Evolutionary conservation across 2,113 vertebrate genomes (phyloP).

Genomic region (Eira barbara): DNA sequence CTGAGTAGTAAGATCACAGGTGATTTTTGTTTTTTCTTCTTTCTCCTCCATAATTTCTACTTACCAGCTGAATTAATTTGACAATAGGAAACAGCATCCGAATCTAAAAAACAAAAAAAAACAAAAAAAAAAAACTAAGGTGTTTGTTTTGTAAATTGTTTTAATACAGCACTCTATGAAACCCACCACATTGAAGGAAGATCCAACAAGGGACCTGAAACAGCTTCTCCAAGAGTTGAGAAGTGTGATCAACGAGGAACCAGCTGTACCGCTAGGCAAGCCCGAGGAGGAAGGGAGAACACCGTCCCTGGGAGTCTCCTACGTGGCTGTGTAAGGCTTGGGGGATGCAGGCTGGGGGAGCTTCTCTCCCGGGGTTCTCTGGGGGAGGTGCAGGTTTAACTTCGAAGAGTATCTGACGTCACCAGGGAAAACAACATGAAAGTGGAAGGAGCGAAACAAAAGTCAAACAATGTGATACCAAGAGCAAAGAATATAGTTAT

Average conservation of each 20-base stretch:
- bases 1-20: not conserved
- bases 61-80: conserved; percentile 48
- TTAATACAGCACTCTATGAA: conserved; percentile 73
- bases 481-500: not conserved
- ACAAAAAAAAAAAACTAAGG: not conserved
- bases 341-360: not conserved
- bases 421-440: not conserved
- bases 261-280: conserved; percentile 43
- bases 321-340: conserved; percentile 60
- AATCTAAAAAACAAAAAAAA: not conserved
- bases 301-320: not conserved
- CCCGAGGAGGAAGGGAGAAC: not conserved
- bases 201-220: conserved; percentile 79
- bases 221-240: conserved; percentile 80
- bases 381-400: not conserved
- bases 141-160: conserved; percentile 5
- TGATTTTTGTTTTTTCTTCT: conserved; percentile 25
- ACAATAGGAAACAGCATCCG: not conserved
- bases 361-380: not conserved
- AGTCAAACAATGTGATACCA: not conserved
- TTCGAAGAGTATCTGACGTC: not conserved
- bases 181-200: conserved; percentile 68
- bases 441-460: not conserved
- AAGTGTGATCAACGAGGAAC: conserved; percentile 77
- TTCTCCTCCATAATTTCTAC: not conserved